Evolutionary conservation across 2,797 vertebrate species (phyloP).

Genomic region (Euthynnus affinis): DNA sequence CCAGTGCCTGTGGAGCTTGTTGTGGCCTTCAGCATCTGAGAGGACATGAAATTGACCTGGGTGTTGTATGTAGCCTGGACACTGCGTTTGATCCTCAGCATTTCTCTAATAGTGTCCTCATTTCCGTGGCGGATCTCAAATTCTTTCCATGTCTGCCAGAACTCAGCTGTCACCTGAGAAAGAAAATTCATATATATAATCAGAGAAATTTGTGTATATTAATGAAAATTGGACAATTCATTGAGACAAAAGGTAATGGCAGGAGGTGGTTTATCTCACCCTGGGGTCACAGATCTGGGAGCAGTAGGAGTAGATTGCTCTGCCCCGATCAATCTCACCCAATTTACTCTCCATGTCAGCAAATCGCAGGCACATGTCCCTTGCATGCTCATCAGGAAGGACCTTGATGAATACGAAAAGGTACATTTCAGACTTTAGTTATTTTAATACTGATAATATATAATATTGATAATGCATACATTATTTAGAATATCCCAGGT

Average conservation of each 20-base stretch:
- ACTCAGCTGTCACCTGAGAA: slow-evolving; percentile 89
- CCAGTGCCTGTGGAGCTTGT: slow-evolving; percentile 91
- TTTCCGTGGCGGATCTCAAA: slow-evolving; percentile 98
- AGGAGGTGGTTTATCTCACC: slow-evolving; percentile 77
- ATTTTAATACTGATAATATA: not conserved
- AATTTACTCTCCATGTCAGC: slow-evolving; percentile 97
- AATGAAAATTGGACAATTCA: not conserved
- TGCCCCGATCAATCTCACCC: slow-evolving; percentile 93
- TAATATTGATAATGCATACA: not conserved
- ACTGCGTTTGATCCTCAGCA: slow-evolving; percentile 95
- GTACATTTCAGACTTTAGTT: not conserved
- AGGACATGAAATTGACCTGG: slow-evolving; percentile 98
- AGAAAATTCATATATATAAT: slow-evolving; percentile 1
- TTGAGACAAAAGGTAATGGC: not conserved
- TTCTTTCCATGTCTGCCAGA: slow-evolving; percentile 98
- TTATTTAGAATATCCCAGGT: not conserved
- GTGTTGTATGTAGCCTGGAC: slow-evolving; percentile 98
- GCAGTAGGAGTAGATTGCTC: slow-evolving; percentile 96
- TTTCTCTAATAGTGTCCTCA: slow-evolving; percentile 95
- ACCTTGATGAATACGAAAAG: slow-evolving; percentile 80
- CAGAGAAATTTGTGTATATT: not conserved
- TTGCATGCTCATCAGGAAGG: slow-evolving; percentile 91
- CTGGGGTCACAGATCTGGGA: slow-evolving; percentile 96
- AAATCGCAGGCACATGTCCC: slow-evolving; percentile 96
- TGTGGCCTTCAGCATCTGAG: slow-evolving; percentile 94